A percentile compares a stretch with the other conserved stretches of the same genome.
Conservation (phyloP, 2,797 vertebrate species). For the Chaenodraco wilsoni region DNA sequence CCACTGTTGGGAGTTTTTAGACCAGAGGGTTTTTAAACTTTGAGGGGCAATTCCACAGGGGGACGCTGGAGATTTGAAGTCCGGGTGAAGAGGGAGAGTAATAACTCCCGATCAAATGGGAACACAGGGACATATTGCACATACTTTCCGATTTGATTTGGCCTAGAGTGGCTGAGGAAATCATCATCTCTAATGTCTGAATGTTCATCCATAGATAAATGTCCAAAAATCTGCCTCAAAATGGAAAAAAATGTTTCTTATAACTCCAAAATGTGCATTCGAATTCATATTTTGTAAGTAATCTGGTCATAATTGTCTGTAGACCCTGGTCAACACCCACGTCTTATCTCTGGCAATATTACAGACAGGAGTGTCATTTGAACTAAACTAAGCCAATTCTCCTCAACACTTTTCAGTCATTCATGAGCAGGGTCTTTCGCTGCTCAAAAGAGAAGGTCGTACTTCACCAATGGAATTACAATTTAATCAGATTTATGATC, state of each 20-base stretch:
- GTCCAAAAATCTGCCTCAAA: not conserved
- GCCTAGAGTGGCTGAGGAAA: too few relatives aligned
- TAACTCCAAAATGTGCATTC: not conserved
- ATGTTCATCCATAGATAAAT: not conserved
- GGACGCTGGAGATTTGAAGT: too few relatives aligned
- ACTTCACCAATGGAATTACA: slow-evolving; percentile 13
- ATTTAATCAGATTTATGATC: slow-evolving; percentile 17
- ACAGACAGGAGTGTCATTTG: not conserved
- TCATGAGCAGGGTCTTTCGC: not conserved
- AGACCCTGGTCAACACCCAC: not conserved
- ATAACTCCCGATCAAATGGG: too few relatives aligned
- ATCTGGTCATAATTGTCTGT: not conserved
- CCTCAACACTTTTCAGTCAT: slow-evolving; percentile 3
- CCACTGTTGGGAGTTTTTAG: too few relatives aligned
- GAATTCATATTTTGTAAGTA: not conserved
- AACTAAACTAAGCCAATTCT: not conserved
- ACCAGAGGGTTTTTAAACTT: too few relatives aligned
- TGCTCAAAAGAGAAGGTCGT: not conserved
- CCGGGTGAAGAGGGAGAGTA: too few relatives aligned
- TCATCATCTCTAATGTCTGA: too few relatives aligned
- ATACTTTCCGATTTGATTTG: too few relatives aligned
- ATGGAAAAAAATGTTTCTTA: not conserved
- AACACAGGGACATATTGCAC: too few relatives aligned
- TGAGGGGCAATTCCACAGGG: too few relatives aligned
- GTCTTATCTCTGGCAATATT: not conserved